phyloP scores from a whole-genome alignment of 2,797 vertebrate species.

The Hemibagrus guttatus region DNA sequence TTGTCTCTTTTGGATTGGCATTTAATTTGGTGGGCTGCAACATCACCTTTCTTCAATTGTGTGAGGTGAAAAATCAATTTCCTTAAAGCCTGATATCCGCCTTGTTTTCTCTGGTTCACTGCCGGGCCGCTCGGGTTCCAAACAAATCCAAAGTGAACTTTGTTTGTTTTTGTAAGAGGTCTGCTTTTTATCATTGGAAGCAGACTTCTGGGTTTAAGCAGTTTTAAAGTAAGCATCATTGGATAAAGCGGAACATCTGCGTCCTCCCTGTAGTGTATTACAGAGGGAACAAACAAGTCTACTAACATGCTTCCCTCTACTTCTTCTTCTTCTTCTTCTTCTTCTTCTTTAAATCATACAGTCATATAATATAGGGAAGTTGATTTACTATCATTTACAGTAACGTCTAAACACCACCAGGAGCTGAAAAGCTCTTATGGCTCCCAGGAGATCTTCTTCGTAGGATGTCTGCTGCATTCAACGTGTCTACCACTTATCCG shows the following conservation, averaged over 20 bases:
- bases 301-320: conserved; percentile 38
- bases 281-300: conserved; percentile 57
- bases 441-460: conserved; percentile 54
- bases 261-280: conserved; percentile 59
- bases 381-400: conserved; percentile 56
- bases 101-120: conserved; percentile 55
- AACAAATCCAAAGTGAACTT: conserved; percentile 65
- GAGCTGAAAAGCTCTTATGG: conserved; percentile 24
- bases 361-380: conserved; percentile 41
- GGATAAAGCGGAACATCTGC: conserved; percentile 73
- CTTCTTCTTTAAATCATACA: conserved; percentile 53
- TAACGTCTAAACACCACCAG: conserved; percentile 57
- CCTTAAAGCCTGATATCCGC: conserved; percentile 66
- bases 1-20: conserved; percentile 64
- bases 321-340: conserved; percentile 50
- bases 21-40: conserved; percentile 69
- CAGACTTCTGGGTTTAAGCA: conserved; percentile 66
- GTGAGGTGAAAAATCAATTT: conserved; percentile 68
- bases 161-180: conserved; percentile 51
- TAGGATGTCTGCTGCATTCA: not conserved
- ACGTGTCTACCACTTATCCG: too few species aligned
- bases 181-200: conserved; percentile 69
- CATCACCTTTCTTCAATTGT: conserved; percentile 63
- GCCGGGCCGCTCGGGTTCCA: conserved; percentile 36
- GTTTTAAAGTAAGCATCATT: conserved; percentile 69